A percentile compares a stretch with the other conserved stretches of the same genome.
Conservation (phyloP, 2,113 vertebrate genomes). For the Struthidea cinerea region DNA sequence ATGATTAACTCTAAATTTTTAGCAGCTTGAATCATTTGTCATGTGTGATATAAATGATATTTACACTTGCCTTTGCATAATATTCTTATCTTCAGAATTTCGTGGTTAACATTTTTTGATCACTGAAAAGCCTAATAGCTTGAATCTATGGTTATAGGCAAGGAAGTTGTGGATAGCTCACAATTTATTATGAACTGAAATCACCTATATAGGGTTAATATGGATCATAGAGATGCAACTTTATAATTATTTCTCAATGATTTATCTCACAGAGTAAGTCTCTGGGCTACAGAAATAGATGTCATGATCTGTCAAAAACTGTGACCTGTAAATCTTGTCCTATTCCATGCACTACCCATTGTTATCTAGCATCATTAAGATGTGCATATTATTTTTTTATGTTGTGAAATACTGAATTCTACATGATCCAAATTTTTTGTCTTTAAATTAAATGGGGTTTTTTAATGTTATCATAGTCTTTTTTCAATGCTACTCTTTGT, state of each 20-base stretch:
- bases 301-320: background rate
- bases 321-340: background rate
- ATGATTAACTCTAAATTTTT: background rate
- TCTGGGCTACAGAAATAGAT: background rate
- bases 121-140: background rate
- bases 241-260: background rate
- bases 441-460: background rate
- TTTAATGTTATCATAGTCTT: background rate
- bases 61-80: background rate
- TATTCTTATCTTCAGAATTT: background rate
- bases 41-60: background rate
- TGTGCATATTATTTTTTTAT: background rate
- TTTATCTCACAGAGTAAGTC: background rate
- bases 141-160: background rate
- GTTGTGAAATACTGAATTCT: background rate
- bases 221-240: background rate
- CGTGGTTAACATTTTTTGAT: background rate
- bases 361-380: background rate
- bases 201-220: background rate
- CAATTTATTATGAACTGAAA: background rate
- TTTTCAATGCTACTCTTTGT: background rate
- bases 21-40: background rate
- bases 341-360: background rate
- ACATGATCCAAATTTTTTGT: background rate
- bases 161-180: background rate